Evolutionary conservation across 2,888 invertebrate genomes (phyloP), one percentile per base, ranked within the genome.

Genomic region (Drosophila anomelani): DNA sequence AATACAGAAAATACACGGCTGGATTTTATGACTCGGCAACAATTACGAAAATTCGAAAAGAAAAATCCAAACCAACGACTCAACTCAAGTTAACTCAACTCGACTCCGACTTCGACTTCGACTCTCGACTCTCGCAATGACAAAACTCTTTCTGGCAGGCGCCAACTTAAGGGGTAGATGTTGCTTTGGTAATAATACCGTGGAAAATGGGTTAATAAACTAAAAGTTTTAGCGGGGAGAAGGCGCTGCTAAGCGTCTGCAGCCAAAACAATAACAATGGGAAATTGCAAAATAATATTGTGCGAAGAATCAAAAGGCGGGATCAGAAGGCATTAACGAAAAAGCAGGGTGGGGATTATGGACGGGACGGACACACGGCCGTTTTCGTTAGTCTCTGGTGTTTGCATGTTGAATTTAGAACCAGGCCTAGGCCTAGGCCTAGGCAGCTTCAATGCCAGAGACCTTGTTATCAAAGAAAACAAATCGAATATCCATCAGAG

Each of bases 201-300:
- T 86, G 84, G 84, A 86, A 84, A 88, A 79, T 79, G 68, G 86
- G 88, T 72, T 83, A 72, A 58, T 66, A 77, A 73, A 59, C 57
- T 64, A 60, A 56, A 49, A 49, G 38, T 66, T 66, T 64, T 29
- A 64, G 17, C 32, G 4, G 26, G 2, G 20, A 5, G 10, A 0
- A 9, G 15, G 26, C 26, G 4, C 26, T 3, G n/a, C 67, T 61
- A 51, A 38, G 60, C 58, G 64, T 26, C 74, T 70, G 69, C 69
- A 29, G 34, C 26, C 26, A 29, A 26, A 70, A 68, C 38, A 69
- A 70, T 39, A 73, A 63, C 66, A 67, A 26, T 26, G 39, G 68
- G 46, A 73, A 80, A 88, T 82, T 77, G 57, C 76, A 58, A 85
- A 79, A 87, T 79, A 67, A 78, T 78, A 70, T 70, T 70, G 58